phyloP scores from a whole-genome alignment of 2,113 vertebrate genomes.

The Heterotilapia buettikoferi region DNA sequence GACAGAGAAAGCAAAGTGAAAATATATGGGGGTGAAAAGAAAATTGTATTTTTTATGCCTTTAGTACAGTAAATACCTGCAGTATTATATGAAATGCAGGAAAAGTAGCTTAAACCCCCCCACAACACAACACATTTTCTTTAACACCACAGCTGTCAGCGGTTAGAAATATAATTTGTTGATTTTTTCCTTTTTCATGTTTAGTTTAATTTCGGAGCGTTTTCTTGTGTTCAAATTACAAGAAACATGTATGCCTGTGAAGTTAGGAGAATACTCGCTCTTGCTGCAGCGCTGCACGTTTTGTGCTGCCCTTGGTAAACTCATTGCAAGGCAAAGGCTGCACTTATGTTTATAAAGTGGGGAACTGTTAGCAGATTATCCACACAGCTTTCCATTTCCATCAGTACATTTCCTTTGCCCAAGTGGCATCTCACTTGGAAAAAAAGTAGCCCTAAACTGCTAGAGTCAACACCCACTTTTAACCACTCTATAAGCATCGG shows the following conservation, averaged over 20 bases:
- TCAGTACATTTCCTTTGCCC: background rate
- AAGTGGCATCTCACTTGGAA: background rate
- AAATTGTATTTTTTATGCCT: background rate
- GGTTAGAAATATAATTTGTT: background rate
- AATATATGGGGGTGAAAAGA: background rate
- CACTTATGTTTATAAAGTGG: background rate
- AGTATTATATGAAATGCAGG: background rate
- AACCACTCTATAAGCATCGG: background rate
- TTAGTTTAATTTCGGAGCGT: background rate
- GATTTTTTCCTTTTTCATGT: background rate
- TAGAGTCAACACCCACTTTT: background rate
- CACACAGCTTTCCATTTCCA: background rate
- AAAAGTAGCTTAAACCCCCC: accelerated
- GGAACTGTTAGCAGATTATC: background rate
- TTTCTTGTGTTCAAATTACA: background rate
- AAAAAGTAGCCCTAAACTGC: background rate
- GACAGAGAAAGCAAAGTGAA: background rate
- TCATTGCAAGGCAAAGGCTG: background rate
- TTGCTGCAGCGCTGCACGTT: background rate
- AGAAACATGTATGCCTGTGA: background rate
- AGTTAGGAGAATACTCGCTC: background rate
- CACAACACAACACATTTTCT: background rate
- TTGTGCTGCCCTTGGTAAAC: background rate
- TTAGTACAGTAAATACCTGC: background rate
- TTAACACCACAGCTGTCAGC: background rate